phyloP scores from a whole-genome alignment of 2,797 vertebrate genomes.

The Myiotriccus ornatus region DNA sequence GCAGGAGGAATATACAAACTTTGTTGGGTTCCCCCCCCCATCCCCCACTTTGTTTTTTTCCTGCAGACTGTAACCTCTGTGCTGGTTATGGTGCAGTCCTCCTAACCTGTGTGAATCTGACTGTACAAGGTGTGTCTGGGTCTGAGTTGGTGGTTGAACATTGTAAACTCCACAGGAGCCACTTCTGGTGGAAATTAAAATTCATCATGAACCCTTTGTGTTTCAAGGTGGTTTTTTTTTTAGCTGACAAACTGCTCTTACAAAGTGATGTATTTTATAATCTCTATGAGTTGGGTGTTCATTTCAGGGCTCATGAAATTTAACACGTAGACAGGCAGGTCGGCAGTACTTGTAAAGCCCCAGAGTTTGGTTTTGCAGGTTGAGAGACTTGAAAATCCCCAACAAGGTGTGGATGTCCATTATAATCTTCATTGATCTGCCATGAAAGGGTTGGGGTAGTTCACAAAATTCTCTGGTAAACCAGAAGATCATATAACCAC shows the following conservation, averaged over 20 bases:
- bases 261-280: slow-evolving; percentile 3
- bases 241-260: not conserved
- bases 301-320: slow-evolving; percentile 51
- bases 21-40: too few relatives aligned
- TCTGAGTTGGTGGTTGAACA: not conserved
- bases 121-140: not conserved
- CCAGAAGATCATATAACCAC: not conserved
- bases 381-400: not conserved
- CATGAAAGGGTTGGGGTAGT: not conserved
- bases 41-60: too few relatives aligned
- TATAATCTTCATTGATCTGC: not conserved
- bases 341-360: not conserved
- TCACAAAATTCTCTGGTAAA: not conserved
- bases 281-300: slow-evolving; percentile 31
- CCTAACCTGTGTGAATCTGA: not conserved
- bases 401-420: not conserved
- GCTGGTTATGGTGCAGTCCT: not conserved
- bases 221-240: not conserved
- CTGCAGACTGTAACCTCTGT: not conserved
- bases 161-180: not conserved
- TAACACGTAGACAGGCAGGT: not conserved
- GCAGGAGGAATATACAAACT: not conserved
- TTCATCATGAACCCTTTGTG: not conserved
- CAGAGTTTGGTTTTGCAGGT: not conserved
- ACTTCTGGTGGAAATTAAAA: not conserved